These are phyloP conservation scores for Tinea pellionella DNA, from an alignment of 2,888 invertebrate species.

Conservation along the genomic window DNA sequence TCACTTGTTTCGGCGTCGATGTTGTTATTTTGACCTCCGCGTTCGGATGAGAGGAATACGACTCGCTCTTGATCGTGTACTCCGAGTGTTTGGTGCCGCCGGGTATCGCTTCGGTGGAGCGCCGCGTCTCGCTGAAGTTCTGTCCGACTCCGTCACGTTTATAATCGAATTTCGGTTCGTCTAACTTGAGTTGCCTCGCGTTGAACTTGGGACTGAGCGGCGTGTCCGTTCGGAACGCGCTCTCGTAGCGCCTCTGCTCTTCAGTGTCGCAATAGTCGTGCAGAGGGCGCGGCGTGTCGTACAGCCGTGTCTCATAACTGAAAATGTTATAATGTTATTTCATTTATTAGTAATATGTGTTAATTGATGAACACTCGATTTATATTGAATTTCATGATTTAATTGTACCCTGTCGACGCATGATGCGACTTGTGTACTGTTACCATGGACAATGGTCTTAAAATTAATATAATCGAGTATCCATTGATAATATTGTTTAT, in stretches of 20 bases:
- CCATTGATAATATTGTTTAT: no score
- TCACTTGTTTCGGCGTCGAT: constrained; percentile 40
- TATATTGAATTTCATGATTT: no score
- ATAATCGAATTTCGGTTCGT: constrained; percentile 50
- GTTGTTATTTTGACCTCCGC: constrained; percentile 41
- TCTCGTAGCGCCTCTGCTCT: constrained; percentile 34
- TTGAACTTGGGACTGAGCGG: constrained; percentile 63
- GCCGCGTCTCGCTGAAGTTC: constrained; percentile 51
- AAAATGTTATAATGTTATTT: constrained; percentile 24
- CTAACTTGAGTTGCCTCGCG: constrained; percentile 58
- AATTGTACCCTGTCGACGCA: no score
- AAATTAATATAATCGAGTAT: no score
- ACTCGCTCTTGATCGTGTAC: constrained; percentile 48
- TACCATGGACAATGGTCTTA: no score
- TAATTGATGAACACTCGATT: no score
- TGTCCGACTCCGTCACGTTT: constrained; percentile 56
- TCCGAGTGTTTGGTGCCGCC: constrained; percentile 57
- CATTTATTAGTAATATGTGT: neutral
- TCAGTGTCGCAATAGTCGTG: constrained; percentile 43
- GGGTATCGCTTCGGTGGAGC: constrained; percentile 53
- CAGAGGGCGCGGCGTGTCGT: constrained; percentile 60
- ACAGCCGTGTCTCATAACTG: constrained; percentile 68
- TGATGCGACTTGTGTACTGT: no score
- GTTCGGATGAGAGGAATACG: constrained; percentile 51
- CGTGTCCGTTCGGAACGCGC: constrained; percentile 25